Conservation (phyloP, 2,888 invertebrate genomes). For the Lepidocyrtoides sp. region DNA sequence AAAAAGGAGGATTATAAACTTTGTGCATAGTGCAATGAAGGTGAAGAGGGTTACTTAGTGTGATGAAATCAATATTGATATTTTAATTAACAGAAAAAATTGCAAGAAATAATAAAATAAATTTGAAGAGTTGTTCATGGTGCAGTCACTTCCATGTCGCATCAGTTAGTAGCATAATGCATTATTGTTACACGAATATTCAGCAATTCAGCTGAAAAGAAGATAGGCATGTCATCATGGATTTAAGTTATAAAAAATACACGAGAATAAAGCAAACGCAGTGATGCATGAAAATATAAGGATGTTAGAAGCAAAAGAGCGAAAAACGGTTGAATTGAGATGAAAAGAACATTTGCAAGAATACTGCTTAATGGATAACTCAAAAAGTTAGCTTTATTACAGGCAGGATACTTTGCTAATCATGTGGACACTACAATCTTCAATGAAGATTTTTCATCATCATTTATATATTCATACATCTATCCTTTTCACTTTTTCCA, state of each 20-base stretch:
- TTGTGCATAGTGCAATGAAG: slow-evolving; percentile 29
- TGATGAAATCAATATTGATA: not conserved
- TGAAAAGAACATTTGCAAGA: no score
- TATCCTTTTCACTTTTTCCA: slow-evolving; percentile 63
- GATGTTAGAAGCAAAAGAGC: not conserved
- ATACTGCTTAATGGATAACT: not conserved
- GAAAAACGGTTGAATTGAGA: slow-evolving; percentile 26
- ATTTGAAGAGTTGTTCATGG: not conserved
- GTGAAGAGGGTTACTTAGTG: not conserved
- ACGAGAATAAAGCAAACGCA: slow-evolving; percentile 19
- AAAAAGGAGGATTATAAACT: slow-evolving; percentile 46
- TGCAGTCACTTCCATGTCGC: not conserved
- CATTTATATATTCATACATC: slow-evolving; percentile 41
- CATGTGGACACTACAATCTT: slow-evolving; percentile 21
- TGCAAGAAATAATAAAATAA: not conserved
- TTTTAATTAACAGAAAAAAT: not conserved
- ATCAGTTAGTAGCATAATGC: no score
- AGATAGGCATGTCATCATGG: not conserved
- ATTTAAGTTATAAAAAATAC: no score
- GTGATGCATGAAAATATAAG: slow-evolving; percentile 59
- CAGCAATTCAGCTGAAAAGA: no score
- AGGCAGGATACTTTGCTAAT: slow-evolving; percentile 32
- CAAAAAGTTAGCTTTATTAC: slow-evolving; percentile 15
- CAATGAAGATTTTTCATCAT: slow-evolving; percentile 18
- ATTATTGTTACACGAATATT: slow-evolving; percentile 5